Evolutionary conservation across 1,140 invertebrate species (phyloP).

Genomic region (Calycopis cecrops): DNA sequence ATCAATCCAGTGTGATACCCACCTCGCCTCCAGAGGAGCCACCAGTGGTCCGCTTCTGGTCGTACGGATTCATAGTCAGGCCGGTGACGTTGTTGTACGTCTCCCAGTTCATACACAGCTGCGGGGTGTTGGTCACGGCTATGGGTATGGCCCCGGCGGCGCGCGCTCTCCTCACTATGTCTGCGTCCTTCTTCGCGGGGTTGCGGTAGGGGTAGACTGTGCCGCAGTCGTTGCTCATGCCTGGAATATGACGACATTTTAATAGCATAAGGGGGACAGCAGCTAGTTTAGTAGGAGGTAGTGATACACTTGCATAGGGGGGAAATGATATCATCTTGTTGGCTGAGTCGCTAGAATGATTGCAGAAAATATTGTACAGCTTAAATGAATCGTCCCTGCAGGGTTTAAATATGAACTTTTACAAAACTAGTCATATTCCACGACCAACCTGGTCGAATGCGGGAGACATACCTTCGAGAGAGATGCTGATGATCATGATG

Average conservation of each 20-base stretch:
- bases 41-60: conserved; percentile 82
- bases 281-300: too few species aligned
- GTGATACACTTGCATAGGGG: too few species aligned
- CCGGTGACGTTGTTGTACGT: conserved; percentile 92
- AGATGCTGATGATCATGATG: too few species aligned
- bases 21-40: conserved; percentile 89
- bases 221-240: conserved; percentile 76
- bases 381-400: too few species aligned
- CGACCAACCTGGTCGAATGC: too few species aligned
- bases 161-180: conserved; percentile 79
- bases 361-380: too few species aligned
- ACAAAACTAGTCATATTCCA: too few species aligned
- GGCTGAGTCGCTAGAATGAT: too few species aligned
- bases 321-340: too few species aligned
- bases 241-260: conserved; percentile 39
- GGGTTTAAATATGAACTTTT: too few species aligned
- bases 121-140: conserved; percentile 93
- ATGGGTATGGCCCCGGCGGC: conserved; percentile 91
- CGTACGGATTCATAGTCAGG: conserved; percentile 91
- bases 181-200: conserved; percentile 82
- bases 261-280: too few species aligned
- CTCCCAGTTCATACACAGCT: conserved; percentile 94
- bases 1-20: conserved; percentile 38
- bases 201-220: conserved; percentile 69
- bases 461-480: too few species aligned